Evolutionary conservation across 2,113 vertebrate species (phyloP).

Genomic region (Toxotes jaculatrix): DNA sequence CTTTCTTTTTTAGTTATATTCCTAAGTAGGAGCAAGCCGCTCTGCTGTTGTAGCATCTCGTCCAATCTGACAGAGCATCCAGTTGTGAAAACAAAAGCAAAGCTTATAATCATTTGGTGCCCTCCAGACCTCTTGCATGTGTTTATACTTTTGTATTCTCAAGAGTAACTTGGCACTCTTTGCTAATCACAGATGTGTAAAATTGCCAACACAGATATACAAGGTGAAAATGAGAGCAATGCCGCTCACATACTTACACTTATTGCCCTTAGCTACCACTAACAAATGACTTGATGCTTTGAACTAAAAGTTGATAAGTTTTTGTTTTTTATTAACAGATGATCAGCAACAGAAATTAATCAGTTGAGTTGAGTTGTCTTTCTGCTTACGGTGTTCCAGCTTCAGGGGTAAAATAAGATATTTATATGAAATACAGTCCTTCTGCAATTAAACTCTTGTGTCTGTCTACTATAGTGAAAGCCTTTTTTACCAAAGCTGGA

Average conservation of each 20-base stretch:
- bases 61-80: too few species aligned
- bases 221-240: constrained; percentile 18
- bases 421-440: not conserved
- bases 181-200: constrained; percentile 33
- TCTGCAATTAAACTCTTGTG: not conserved
- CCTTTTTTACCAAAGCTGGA: too few species aligned
- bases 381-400: not conserved
- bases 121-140: not conserved
- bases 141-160: constrained; percentile 5
- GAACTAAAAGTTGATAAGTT: too few species aligned
- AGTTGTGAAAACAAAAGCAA: constrained; percentile 10
- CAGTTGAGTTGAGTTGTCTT: not conserved
- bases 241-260: not conserved
- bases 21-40: too few species aligned
- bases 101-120: not conserved
- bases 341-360: not conserved
- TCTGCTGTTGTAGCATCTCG: too few species aligned
- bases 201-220: constrained; percentile 14
- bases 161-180: constrained; percentile 11
- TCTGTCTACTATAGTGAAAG: too few species aligned
- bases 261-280: not conserved
- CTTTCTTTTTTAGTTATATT: too few species aligned
- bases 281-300: not conserved
- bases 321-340: not conserved
- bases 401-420: not conserved